phyloP scores from a whole-genome alignment of 2,888 invertebrate species.

The Euspilapteryx auroguttella region DNA sequence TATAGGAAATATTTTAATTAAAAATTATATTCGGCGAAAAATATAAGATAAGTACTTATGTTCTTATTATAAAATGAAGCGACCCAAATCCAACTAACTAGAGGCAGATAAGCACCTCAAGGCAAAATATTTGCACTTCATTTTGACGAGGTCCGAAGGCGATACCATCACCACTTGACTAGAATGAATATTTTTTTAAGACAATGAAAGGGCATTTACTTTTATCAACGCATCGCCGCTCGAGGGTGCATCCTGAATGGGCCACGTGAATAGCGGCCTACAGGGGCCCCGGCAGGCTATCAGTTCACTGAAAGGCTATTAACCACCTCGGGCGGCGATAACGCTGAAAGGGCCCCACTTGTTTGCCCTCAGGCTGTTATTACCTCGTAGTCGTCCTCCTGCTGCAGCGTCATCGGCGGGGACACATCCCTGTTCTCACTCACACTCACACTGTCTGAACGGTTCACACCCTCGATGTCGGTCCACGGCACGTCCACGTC shows the following conservation, averaged over 20 bases:
- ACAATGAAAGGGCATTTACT: slow-evolving; percentile 46
- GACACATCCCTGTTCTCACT: slow-evolving; percentile 37
- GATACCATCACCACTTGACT: slow-evolving; percentile 34
- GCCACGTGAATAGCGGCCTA: slow-evolving; percentile 32
- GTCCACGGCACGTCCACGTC: slow-evolving; percentile 58
- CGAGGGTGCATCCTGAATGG: slow-evolving; percentile 38
- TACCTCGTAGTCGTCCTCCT: slow-evolving; percentile 46
- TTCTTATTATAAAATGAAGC: too few relatives aligned
- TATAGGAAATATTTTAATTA: too few relatives aligned
- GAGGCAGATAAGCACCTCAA: too few relatives aligned
- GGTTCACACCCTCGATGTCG: slow-evolving; percentile 32
- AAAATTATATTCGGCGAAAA: too few relatives aligned
- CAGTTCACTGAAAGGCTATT: slow-evolving; percentile 45
- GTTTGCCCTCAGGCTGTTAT: slow-evolving; percentile 34
- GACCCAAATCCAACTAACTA: too few relatives aligned
- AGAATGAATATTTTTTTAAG: slow-evolving; percentile 36
- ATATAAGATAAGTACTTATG: too few relatives aligned
- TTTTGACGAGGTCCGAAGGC: slow-evolving; percentile 16
- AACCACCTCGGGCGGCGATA: slow-evolving; percentile 54
- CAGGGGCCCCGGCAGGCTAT: slow-evolving; percentile 35
- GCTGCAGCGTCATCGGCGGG: slow-evolving; percentile 43
- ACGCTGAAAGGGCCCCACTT: slow-evolving; percentile 35
- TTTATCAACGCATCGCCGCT: slow-evolving; percentile 50
- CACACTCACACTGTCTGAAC: slow-evolving; percentile 49
- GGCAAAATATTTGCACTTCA: slow-evolving; percentile 17